These are phyloP conservation scores for Bungarus multicinctus DNA, from an alignment of 2,113 vertebrate genomes.

Conservation along the genomic window DNA sequence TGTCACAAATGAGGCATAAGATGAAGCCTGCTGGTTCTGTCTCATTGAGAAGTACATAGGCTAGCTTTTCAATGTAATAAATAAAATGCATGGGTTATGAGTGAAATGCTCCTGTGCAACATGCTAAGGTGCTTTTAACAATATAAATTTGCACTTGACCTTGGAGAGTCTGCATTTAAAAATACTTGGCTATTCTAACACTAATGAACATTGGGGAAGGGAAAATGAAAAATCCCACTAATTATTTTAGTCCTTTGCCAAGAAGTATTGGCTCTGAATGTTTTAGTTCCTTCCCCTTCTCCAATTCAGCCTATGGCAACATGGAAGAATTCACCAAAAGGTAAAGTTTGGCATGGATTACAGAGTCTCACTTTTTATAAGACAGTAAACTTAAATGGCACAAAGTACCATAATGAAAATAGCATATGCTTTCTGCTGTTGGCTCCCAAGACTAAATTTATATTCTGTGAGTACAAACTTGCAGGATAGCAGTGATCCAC, in stretches of 20 bases:
- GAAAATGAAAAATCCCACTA: background rate
- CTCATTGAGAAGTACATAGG: background rate
- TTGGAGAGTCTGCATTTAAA: slow-evolving; percentile 15
- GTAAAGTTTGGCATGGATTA: background rate
- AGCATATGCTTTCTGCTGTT: background rate
- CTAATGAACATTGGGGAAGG: background rate
- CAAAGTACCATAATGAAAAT: background rate
- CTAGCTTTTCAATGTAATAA: background rate
- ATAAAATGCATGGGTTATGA: slow-evolving; percentile 7
- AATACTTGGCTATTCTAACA: background rate
- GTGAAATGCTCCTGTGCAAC: background rate
- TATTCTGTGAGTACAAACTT: background rate
- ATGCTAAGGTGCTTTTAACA: slow-evolving; percentile 20
- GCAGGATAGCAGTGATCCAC: background rate
- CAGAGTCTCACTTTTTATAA: background rate
- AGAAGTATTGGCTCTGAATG: background rate
- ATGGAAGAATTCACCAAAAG: background rate
- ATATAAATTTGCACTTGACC: slow-evolving; percentile 34
- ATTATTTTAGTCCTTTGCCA: background rate
- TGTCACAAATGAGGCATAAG: slow-evolving; percentile 33
- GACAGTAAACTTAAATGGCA: background rate
- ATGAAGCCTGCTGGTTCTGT: slow-evolving; percentile 35
- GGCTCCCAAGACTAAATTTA: background rate
- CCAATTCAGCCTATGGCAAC: background rate
- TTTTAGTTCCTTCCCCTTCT: background rate